Evolutionary conservation across 2,888 invertebrate species (phyloP), one percentile per base, ranked within the genome.

Genomic region (Volucella inanis): DNA sequence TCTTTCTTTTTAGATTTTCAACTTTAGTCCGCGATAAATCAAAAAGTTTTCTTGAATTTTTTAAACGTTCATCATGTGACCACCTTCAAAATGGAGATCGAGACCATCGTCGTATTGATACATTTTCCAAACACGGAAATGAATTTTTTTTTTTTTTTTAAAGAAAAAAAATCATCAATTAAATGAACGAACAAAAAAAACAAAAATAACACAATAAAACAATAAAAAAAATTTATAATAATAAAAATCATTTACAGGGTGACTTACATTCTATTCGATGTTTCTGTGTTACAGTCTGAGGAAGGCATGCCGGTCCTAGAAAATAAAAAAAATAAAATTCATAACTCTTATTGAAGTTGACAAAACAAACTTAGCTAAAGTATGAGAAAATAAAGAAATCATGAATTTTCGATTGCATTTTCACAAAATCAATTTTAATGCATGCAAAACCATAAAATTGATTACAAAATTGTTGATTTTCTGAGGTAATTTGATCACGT

Each of bases 231-330:
- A 43, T 76, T 70, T 52, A 49, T 57, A 64, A 59, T 18, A n/a
- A 12, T 31, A 31, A 47, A 14, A 75, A 68, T 68, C 49, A 81
- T 61, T 50, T 64, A 77, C 47, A 38, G 49, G 4, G 38, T 14
- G 52, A 87, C 87, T 87, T 79, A 87, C 87, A 22, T 70, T 75
- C 57, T 75, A 71, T 72, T 78, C 50, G 72, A 49, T 78, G 78
- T 41, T 43, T 74, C 67, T 77, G 62, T 38, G 15, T 61, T 47
- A 71, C 55, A 55, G 55, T 86, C 84, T 75, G 86, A 80, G 62
- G 88, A 83, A 77, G 87, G 88, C 88, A 88, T 88, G 62, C 78
- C 83, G 79, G 75, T 86, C 83, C 88, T 88, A 86, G 6, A 87
- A 87, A 64, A 49, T 50, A 41, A 52, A 45, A 67, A 31, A 79